Base-by-base conservation (phyloP, 2,113 vertebrate species). In the Pseudopodoces humilis region DNA sequence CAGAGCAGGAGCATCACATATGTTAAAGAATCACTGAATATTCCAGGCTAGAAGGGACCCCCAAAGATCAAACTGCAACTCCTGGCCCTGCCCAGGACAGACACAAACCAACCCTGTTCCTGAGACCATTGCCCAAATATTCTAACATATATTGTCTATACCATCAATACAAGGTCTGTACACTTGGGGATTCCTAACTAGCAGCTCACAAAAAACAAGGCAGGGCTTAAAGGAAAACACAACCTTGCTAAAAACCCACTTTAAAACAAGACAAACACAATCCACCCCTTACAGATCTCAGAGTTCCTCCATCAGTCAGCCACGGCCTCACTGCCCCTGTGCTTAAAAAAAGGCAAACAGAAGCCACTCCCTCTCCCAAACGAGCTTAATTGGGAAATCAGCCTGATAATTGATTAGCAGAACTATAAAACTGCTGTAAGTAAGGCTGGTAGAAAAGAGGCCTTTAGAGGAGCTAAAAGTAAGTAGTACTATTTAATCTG, bases 121-220 rank as follows among this genome's bases (percentile, higher is more conserved):
- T 62, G 22, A 60, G 9, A 27, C 21, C 1, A 3, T 6, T 43
- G 2, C 4, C 30, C 14, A 49, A 55, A 22, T 19, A 11, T 9
- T 76, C 16, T 8, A 25, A 6, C 11, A 8, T 13, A 7, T 2
- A 1, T 3, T 3, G 1, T 3, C 18, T 10, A 0, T 3, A 10
- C 6, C 1, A 39, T 0, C 30, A 11, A 1, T 1, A 0, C 1
- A 17, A 7, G 6, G 10, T 27, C 52, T n/a, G 19, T 6, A 7
- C 2, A 8, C 0, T 0, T 2, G 6, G 7, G 9, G n/a, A 13
- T 6, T 41, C 63, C 72, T 3, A 39, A n/a, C 4, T 24, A 12
- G 9, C 3, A 1, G 2, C 6, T 37, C 22, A 14, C n/a, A 27
- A 25, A 49, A 23, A 43, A 16, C 7, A 10, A 23, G 8, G 30